Percentiles rank a stretch among this genome's conserved stretches.
Evolutionary conservation across 2,888 invertebrate genomes (phyloP).

Genomic region (Tiliacea aurago): DNA sequence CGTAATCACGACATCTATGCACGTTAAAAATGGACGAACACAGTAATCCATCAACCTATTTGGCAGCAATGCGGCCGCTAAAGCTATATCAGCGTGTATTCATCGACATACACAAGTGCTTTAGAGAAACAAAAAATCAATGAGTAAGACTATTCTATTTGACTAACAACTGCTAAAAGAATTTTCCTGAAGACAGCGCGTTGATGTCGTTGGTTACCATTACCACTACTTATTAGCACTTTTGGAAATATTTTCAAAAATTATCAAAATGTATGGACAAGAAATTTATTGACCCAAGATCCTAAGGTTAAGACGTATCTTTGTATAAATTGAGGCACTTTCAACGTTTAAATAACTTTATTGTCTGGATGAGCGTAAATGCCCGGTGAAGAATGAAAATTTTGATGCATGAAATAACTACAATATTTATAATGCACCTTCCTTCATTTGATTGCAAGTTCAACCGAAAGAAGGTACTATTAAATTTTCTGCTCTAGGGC

Average conservation of each 20-base stretch:
- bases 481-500: background rate
- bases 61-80: too few relatives aligned
- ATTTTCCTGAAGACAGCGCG: background rate
- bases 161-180: background rate
- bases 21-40: background rate
- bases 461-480: background rate
- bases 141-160: background rate
- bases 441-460: slow-evolving; percentile 12
- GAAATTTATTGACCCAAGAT: slow-evolving; percentile 1
- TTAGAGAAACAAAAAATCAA: background rate
- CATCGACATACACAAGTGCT: background rate
- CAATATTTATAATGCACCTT: slow-evolving; percentile 31
- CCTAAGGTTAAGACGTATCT: slow-evolving; percentile 24
- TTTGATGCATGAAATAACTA: slow-evolving; percentile 22
- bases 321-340: slow-evolving; percentile 45
- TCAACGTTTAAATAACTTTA: slow-evolving; percentile 23
- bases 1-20: slow-evolving; percentile 1
- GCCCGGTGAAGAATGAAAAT: slow-evolving; percentile 26
- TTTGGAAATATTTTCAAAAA: background rate
- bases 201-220: background rate
- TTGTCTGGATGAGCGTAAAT: slow-evolving; percentile 39
- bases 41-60: background rate
- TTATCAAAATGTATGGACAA: background rate
- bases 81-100: background rate
- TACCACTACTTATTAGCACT: background rate